phyloP scores from a whole-genome alignment of 30 jellyfish, hydroid and myxozoan genomes.

The Euphysa ruthae region DNA sequence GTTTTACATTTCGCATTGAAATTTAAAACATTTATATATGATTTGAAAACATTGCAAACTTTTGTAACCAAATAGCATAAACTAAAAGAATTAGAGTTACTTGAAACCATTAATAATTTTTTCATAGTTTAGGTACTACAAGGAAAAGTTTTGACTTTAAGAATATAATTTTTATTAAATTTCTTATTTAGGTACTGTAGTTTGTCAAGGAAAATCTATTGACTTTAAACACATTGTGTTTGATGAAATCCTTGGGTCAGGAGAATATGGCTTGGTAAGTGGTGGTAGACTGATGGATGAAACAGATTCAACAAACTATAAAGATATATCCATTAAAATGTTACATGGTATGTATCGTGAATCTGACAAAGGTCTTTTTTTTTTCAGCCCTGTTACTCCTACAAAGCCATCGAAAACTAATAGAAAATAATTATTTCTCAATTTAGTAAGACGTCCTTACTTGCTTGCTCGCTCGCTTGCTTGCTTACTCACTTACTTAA shows the following conservation, averaged over 20 bases:
- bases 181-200: constrained; percentile 7
- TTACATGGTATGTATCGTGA: constrained; percentile 19
- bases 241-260: constrained; percentile 35
- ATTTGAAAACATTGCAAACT: no score
- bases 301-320: neutral
- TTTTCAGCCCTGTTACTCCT: no score
- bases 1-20: no score
- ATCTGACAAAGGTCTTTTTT: no score
- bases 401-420: no score
- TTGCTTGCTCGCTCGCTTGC: no score
- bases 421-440: no score
- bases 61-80: no score
- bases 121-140: neutral
- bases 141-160: neutral
- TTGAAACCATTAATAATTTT: neutral
- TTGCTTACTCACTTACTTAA: no score
- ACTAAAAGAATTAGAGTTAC: neutral
- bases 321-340: constrained; percentile 33
- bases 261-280: constrained; percentile 26
- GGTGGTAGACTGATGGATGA: constrained; percentile 36
- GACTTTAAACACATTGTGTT: constrained; percentile 23
- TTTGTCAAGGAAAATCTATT: constrained; percentile 26
- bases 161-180: neutral
- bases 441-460: no score
- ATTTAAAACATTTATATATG: no score